Evolutionary conservation across 2,797 vertebrate species (phyloP).

Genomic region (Momotus momota): DNA sequence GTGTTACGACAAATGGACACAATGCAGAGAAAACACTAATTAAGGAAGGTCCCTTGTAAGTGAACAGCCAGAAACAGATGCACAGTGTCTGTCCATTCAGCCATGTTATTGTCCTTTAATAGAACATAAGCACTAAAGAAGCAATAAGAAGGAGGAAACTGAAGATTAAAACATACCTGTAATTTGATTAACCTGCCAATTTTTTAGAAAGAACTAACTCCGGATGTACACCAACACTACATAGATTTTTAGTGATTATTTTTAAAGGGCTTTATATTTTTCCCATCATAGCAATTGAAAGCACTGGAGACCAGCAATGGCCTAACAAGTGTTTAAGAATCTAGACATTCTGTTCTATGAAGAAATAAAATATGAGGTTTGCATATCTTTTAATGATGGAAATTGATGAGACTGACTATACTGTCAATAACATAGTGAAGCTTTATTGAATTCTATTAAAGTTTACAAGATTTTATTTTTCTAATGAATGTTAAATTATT

Average conservation of each 20-base stretch:
- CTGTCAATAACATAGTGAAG: not conserved
- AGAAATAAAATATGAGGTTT: not conserved
- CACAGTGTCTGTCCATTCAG: not conserved
- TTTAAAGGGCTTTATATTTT: not conserved
- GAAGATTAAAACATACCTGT: slow-evolving; percentile 40
- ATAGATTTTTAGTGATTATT: not conserved
- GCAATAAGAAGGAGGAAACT: not conserved
- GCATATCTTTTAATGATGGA: not conserved
- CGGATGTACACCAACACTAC: not conserved
- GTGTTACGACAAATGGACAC: not conserved
- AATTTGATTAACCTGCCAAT: slow-evolving; percentile 11
- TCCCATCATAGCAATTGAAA: not conserved
- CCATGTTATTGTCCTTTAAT: slow-evolving; percentile 11
- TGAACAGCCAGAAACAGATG: not conserved
- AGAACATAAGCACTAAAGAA: slow-evolving; percentile 15
- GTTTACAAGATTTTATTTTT: not conserved
- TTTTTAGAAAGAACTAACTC: slow-evolving; percentile 62
- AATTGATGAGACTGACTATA: not conserved
- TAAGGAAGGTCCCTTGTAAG: slow-evolving; percentile 25
- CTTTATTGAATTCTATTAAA: not conserved
- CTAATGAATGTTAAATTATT: not conserved
- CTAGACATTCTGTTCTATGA: not conserved
- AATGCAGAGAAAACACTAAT: slow-evolving; percentile 15
- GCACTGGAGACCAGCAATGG: not conserved
- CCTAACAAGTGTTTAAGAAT: not conserved